These are phyloP conservation scores for Macrostomum lignano DNA, from an alignment of 1,140 invertebrate genomes.

Conservation along the genomic window DNA sequence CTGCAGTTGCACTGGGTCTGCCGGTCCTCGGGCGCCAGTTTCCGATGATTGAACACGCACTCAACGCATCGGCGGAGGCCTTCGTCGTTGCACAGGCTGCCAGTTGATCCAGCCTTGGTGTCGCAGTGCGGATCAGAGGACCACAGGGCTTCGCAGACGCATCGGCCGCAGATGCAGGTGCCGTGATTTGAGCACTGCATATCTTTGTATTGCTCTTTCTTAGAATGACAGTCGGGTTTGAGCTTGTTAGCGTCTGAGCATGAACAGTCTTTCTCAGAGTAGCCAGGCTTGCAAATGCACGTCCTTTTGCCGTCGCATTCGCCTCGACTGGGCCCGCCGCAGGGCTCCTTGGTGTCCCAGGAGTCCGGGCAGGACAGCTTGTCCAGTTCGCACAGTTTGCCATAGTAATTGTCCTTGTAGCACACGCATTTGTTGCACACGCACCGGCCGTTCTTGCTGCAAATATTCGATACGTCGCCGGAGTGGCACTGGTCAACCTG, in stretches of 20 bases:
- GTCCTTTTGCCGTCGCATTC: constrained; percentile 11
- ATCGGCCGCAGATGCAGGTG: constrained; percentile 49
- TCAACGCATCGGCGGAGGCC: constrained; percentile 9
- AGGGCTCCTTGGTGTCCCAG: constrained; percentile 44
- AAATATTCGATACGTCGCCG: constrained; percentile 23
- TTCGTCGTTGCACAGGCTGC: constrained; percentile 18
- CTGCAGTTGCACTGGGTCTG: no score
- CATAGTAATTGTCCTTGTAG: constrained; percentile 31
- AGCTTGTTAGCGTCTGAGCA: constrained; percentile 5
- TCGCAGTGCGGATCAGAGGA: constrained; percentile 27
- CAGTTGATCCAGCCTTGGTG: constrained; percentile 22
- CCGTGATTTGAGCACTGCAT: constrained; percentile 25
- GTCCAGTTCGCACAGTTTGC: constrained; percentile 65
- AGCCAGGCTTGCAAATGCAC: constrained; percentile 8
- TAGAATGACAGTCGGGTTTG: no score
- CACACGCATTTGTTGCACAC: constrained; percentile 22
- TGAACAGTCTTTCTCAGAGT: constrained; percentile 8
- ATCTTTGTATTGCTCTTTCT: no score
- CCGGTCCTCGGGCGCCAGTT: no score
- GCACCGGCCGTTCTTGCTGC: constrained; percentile 39
- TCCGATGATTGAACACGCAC: constrained; percentile 7
- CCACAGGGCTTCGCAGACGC: constrained; percentile 38
- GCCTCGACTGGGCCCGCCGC: constrained; percentile 34
- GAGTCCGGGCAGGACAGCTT: constrained; percentile 56
- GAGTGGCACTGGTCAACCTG: constrained; percentile 6